These are phyloP conservation scores for Palythoa grandis DNA, from an alignment of 92 coral and sea anemone genomes.

Conservation along the genomic window DNA sequence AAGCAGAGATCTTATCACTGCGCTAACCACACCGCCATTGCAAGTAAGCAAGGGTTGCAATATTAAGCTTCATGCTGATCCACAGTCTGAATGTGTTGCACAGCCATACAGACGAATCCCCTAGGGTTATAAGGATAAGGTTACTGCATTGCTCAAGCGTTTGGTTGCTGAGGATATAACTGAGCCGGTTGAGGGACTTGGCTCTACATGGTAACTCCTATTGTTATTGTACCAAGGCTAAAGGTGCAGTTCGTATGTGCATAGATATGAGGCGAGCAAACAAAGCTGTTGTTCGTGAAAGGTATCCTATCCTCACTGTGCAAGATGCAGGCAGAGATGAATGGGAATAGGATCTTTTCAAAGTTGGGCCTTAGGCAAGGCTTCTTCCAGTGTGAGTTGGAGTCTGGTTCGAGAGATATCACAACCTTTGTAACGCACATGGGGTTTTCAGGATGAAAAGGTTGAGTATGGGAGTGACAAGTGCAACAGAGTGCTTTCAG, in stretches of 20 bases:
- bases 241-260: constrained; percentile 43
- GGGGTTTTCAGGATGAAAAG: constrained; percentile 16
- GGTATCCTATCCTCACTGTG: constrained; percentile 43
- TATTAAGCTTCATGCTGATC: neutral
- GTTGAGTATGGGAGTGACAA: no score
- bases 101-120: neutral
- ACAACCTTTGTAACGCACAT: neutral
- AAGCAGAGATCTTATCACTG: no score
- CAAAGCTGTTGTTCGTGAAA: constrained; percentile 40
- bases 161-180: constrained; percentile 23
- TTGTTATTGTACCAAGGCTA: neutral
- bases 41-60: no score
- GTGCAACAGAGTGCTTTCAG: no score
- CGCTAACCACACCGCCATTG: no score
- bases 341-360: constrained; percentile 15
- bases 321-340: constrained; percentile 33
- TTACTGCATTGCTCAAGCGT: neutral
- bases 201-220: neutral
- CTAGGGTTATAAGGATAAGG: neutral
- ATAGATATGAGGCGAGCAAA: constrained; percentile 45
- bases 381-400: neutral
- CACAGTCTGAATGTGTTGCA: neutral
- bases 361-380: neutral
- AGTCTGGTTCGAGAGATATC: neutral
- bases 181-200: constrained; percentile 42